phyloP scores from a whole-genome alignment of 92 coral and sea anemone genomes.

The Palythoa grandiflora region DNA sequence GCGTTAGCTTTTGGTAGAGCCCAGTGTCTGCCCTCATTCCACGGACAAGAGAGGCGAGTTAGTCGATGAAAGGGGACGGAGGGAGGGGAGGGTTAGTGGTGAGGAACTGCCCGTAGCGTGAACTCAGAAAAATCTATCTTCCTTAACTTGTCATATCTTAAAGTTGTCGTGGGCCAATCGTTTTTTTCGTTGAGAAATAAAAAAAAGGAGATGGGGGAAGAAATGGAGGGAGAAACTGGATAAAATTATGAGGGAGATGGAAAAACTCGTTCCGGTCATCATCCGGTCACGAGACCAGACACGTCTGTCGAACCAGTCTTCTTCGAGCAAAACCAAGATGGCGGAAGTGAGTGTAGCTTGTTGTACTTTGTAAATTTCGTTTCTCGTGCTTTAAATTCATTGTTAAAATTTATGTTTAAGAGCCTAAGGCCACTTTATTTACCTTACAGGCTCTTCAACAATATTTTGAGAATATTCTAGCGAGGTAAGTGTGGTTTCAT shows the following conservation, averaged over 20 bases:
- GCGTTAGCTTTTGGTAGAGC: not conserved
- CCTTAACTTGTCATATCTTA: too few species aligned
- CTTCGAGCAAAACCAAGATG: constrained; percentile 52
- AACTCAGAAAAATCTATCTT: too few species aligned
- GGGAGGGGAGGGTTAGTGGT: too few species aligned
- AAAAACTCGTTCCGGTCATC: too few species aligned
- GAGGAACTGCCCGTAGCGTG: too few species aligned
- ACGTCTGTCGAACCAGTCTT: constrained; percentile 19
- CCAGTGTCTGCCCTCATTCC: constrained; percentile 20
- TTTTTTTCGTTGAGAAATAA: not conserved
- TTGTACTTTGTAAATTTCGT: not conserved
- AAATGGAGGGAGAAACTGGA: too few species aligned
- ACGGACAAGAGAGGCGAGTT: not conserved
- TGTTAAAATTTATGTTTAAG: not conserved
- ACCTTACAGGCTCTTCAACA: constrained; percentile 73
- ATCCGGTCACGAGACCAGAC: not conserved
- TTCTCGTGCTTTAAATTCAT: not conserved
- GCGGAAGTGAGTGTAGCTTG: constrained; percentile 71
- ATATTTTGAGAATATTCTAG: constrained; percentile 75
- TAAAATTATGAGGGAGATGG: too few species aligned
- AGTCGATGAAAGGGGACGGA: not conserved
- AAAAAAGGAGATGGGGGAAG: too few species aligned
- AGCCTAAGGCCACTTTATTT: not conserved
- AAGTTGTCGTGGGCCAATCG: not conserved
- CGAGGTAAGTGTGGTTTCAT: constrained; percentile 66